Evolutionary conservation across 2,797 vertebrate genomes (phyloP).

Genomic region (Rachycentron canadum): DNA sequence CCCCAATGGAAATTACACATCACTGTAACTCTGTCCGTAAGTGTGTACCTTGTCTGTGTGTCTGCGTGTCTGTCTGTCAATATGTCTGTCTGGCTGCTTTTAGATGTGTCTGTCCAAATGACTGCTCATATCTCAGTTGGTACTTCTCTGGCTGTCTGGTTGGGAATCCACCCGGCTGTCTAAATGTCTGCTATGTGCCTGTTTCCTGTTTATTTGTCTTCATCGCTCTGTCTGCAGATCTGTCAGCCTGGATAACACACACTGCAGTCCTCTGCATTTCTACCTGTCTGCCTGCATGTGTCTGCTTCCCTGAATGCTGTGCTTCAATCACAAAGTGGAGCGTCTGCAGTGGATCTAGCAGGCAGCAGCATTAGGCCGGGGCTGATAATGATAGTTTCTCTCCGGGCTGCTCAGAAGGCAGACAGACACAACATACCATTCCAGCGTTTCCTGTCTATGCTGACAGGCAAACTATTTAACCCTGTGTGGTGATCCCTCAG

Average conservation of each 20-base stretch:
- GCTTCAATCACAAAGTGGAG: constrained; percentile 70
- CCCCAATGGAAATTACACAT: constrained; percentile 81
- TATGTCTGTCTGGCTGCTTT: constrained; percentile 54
- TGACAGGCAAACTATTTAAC: constrained; percentile 83
- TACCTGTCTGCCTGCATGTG: constrained; percentile 37
- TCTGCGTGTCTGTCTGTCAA: constrained; percentile 50
- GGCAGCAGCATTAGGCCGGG: constrained; percentile 69
- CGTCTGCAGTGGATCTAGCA: constrained; percentile 79
- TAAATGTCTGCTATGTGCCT: constrained; percentile 45
- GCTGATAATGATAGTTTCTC: constrained; percentile 83
- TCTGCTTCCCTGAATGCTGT: constrained; percentile 23
- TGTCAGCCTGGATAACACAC: constrained; percentile 36
- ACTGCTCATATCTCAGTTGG: constrained; percentile 59
- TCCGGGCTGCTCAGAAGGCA: constrained; percentile 73
- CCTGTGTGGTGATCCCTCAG: constrained; percentile 73
- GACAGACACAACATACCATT: constrained; percentile 85
- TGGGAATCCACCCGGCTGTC: constrained; percentile 53
- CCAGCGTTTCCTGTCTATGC: constrained; percentile 83
- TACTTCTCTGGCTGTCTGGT: constrained; percentile 64
- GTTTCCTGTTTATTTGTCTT: constrained; percentile 65
- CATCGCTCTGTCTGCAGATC: constrained; percentile 43
- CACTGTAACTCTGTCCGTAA: constrained; percentile 73
- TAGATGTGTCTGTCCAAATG: constrained; percentile 34
- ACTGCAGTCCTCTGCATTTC: constrained; percentile 36
- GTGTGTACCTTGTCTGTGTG: constrained; percentile 57